Percentiles rank a stretch among this genome's conserved stretches.
phyloP scores from a whole-genome alignment of 1,140 invertebrate genomes.

The Homarus americanus region DNA sequence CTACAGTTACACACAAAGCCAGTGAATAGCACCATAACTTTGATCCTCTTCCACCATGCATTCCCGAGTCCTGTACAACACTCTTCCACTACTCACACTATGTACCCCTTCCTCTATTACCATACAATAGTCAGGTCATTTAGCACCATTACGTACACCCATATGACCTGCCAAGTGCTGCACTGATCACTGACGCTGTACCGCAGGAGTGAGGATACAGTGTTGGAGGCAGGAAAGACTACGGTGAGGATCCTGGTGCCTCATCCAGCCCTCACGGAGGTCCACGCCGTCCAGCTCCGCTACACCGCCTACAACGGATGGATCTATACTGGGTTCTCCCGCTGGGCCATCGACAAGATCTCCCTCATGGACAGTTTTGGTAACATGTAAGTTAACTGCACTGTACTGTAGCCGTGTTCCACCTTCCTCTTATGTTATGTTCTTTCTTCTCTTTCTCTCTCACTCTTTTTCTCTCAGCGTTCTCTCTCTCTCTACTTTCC shows the following conservation, averaged over 20 bases:
- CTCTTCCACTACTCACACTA: too few relatives aligned
- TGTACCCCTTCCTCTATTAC: too few relatives aligned
- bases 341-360: constrained; percentile 90
- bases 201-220: constrained; percentile 87
- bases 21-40: too few relatives aligned
- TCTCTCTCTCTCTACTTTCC: not conserved
- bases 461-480: not conserved
- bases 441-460: not conserved
- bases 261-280: constrained; percentile 88
- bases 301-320: constrained; percentile 95
- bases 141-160: too few relatives aligned
- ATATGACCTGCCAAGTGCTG: too few relatives aligned
- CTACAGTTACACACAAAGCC: too few relatives aligned
- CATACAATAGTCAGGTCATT: too few relatives aligned
- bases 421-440: not conserved
- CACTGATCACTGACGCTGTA: too few relatives aligned
- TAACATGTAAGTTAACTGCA: constrained; percentile 81
- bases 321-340: constrained; percentile 89
- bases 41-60: too few relatives aligned
- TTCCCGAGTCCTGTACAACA: too few relatives aligned
- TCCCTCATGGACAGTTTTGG: constrained; percentile 91
- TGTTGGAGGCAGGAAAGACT: constrained; percentile 84
- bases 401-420: not conserved
- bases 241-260: constrained; percentile 91
- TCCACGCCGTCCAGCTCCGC: constrained; percentile 85